phyloP scores from a whole-genome alignment of 2,113 vertebrate genomes.

The Anarhynchus alexandrinus region DNA sequence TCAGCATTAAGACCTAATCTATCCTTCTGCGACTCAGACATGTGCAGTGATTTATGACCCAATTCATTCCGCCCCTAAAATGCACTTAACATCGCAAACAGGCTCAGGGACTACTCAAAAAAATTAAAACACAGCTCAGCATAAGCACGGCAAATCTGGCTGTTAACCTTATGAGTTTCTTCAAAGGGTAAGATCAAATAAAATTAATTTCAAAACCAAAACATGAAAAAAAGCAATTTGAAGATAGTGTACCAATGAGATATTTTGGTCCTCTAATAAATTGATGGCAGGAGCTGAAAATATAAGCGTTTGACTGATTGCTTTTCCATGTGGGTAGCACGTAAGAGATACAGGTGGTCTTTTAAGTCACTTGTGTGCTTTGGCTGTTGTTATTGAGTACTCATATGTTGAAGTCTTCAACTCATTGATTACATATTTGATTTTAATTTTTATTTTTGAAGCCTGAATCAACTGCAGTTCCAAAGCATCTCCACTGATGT shows the following conservation, averaged over 20 bases:
- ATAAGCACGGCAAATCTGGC: not conserved
- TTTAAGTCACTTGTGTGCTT: not conserved
- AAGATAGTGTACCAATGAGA: not conserved
- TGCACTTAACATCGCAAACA: not conserved
- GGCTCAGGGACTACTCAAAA: not conserved
- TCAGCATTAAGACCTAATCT: not conserved
- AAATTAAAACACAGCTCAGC: not conserved
- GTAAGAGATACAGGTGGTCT: not conserved
- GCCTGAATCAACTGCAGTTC: not conserved
- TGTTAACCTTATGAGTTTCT: not conserved
- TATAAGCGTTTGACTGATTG: not conserved
- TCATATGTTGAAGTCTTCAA: not conserved
- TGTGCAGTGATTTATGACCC: not conserved
- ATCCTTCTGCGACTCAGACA: not conserved
- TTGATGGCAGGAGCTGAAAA: not conserved
- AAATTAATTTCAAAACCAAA: not conserved
- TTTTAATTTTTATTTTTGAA: not conserved
- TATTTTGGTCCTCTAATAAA: not conserved
- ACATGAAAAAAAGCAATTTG: not conserved
- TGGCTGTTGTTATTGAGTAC: not conserved
- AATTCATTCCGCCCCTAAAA: not conserved
- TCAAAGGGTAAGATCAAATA: not conserved
- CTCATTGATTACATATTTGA: not conserved
- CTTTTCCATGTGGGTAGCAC: not conserved
- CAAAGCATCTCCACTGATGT: not conserved